Evolutionary conservation across 2,113 vertebrate genomes (phyloP), one percentile per base, ranked within the genome.

Genomic region (Brienomyrus longianalis): DNA sequence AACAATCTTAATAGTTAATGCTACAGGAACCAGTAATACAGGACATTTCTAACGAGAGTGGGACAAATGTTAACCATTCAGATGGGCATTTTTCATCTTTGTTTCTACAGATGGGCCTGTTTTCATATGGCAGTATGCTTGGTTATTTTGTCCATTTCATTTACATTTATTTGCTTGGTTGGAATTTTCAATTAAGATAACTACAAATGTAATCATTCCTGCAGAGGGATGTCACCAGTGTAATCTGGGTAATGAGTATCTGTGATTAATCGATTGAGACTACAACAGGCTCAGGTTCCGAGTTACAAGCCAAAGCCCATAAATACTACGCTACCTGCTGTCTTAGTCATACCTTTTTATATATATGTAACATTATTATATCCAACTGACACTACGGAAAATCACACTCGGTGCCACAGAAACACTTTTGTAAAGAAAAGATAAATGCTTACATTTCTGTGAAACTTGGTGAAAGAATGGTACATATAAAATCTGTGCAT

Each of bases 401-500:
- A 66, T 66, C n/a, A 66, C 62, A 66, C 8, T 27, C n/a, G 2
- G 62, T 66, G 62, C n/a, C 62, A n/a, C 23, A 62, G 8, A 27
- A 66, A 45, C 83, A 48, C 27, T 86, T 50, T 17, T 27, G 31
- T 45, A 88, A 27, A 74, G 10, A n/a, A 87, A 62, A 50, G 27
- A 86, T 3, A 51, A 74, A 52, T 96, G 99, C 98, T 99, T 95
- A 99, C 98, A 92, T 99, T 99, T 96, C 97, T 96, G 92, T 97
- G 98, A 95, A 99, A 99, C 93, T 99, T 99, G 56, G 97, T 96
- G 96, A 99, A 99, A 92, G 98, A 99, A 96, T 99, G 98, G 87
- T 99, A 97, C 98, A 99, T 99, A 96, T 99, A 99, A 97, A 99
- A 99, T 90, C 98, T 97, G 94, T 99, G 98, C 98, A 99, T 99